Conservation (phyloP, 2,113 vertebrate genomes). For the Rhinichthys klamathensis region DNA sequence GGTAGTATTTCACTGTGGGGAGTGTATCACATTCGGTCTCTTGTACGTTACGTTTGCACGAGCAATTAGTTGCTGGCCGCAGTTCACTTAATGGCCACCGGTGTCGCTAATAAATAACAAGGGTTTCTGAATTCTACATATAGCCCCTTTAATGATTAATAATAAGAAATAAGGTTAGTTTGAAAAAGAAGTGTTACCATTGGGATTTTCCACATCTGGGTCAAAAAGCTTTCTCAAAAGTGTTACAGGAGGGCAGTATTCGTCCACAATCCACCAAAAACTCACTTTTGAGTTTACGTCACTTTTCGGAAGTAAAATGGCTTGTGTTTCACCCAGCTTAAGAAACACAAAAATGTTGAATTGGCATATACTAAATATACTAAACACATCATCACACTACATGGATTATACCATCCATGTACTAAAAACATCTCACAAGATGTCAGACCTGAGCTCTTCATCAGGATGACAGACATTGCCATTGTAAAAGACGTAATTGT, state of each 20-base stretch:
- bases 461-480: conserved; percentile 27
- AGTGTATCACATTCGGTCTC: too few relatives aligned
- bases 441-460: conserved; percentile 21
- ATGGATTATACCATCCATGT: too few relatives aligned
- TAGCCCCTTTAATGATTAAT: too few relatives aligned
- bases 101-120: too few relatives aligned
- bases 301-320: not conserved
- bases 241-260: not conserved
- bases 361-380: not conserved
- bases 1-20: too few relatives aligned
- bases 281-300: too few relatives aligned
- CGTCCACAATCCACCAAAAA: not conserved
- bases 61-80: too few relatives aligned
- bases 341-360: not conserved
- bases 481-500: conserved; percentile 34
- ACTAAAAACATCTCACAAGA: conserved; percentile 5
- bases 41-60: too few relatives aligned
- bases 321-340: not conserved
- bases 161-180: not conserved
- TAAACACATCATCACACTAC: not conserved
- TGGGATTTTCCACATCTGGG: not conserved
- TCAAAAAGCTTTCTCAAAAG: not conserved
- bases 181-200: not conserved
- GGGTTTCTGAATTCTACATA: too few relatives aligned
- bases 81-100: too few relatives aligned